Conservation (phyloP, 2,888 invertebrate genomes). For the Xestia rhomboidea region DNA sequence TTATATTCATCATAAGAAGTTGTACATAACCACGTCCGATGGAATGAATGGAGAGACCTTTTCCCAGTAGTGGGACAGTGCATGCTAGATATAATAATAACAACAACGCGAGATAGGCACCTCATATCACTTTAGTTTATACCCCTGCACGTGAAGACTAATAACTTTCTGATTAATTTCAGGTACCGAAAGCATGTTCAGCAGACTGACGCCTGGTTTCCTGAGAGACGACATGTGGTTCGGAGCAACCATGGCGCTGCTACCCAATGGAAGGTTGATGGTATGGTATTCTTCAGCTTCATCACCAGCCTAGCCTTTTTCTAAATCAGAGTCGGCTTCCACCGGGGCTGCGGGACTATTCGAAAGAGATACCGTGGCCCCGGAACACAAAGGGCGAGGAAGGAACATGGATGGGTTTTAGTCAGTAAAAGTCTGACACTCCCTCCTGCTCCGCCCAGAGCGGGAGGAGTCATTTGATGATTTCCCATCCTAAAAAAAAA, state of each 20-base stretch:
- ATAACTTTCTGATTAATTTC: background rate
- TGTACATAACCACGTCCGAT: background rate
- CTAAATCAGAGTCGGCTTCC: background rate
- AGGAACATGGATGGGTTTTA: too few relatives aligned
- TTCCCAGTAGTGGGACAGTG: background rate
- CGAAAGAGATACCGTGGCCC: too few relatives aligned
- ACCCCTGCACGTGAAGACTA: background rate
- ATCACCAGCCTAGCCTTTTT: background rate
- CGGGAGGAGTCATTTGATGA: too few relatives aligned
- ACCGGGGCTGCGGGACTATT: too few relatives aligned
- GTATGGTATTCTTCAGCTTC: conserved; percentile 65
- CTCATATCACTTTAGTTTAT: background rate
- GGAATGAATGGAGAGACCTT: background rate
- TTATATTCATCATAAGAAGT: background rate
- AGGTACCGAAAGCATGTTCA: conserved; percentile 40
- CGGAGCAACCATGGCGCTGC: conserved; percentile 80
- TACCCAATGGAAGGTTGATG: conserved; percentile 76
- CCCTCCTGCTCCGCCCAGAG: too few relatives aligned
- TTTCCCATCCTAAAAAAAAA: too few relatives aligned
- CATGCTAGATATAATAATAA: background rate
- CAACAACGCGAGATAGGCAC: background rate
- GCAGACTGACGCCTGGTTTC: conserved; percentile 62
- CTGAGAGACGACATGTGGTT: conserved; percentile 84
- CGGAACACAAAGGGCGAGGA: too few relatives aligned
- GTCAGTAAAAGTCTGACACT: too few relatives aligned